Base-by-base conservation (phyloP, 2,888 invertebrate genomes). In the Chalcis sispes region DNA sequence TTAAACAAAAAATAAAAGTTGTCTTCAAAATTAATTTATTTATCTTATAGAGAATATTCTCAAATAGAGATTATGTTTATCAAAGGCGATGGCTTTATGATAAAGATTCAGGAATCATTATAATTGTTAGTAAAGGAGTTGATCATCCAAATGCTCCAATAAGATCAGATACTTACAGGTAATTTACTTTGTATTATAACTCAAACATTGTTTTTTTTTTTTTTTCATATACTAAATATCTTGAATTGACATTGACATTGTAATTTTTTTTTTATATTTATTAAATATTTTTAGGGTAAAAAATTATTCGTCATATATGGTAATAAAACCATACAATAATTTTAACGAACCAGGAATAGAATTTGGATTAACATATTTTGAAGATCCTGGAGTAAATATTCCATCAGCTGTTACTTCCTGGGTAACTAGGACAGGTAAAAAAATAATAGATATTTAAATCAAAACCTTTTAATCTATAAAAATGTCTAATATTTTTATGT, bases 301-400 rank as follows among this genome's bases (percentile, higher is more conserved):
- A 1, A 93, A 95, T 77, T 96, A 96, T 83, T 95, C 95, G 95
- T 96, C 96, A 48, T 93, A 94, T 81, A 95, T 96, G 94, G 94
- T 96, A 0, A 94, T 96, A 69, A 93, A 92, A 87, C 94, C 95
- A 0, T 89, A 91, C 62, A 91, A 90, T 0, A 90, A 91, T 72
- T 89, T 92, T 72, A 90, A 92, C 54, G 87, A 93, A 91, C 90
- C 91, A 23, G 95, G 95, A 13, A 92, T 95, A 83, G 95, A 96
- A 87, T 96, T 96, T 89, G 93, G 94, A 46, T 89, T 96, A 48
- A 96, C 96, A 0, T 96, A 96, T 89, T 96, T 94, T 88, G 96
- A 96, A 86, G 95, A 96, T 90, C 96, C 96, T 8, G 96, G 95
- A 0, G 90, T 93, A 2, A 92, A 93, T 62, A 92, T 96, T 82